A percentile compares a stretch with the other conserved stretches of the same genome.
Evolutionary conservation across 2,797 vertebrate genomes (phyloP).

Genomic region (Pantherophis alleghaniensis): DNA sequence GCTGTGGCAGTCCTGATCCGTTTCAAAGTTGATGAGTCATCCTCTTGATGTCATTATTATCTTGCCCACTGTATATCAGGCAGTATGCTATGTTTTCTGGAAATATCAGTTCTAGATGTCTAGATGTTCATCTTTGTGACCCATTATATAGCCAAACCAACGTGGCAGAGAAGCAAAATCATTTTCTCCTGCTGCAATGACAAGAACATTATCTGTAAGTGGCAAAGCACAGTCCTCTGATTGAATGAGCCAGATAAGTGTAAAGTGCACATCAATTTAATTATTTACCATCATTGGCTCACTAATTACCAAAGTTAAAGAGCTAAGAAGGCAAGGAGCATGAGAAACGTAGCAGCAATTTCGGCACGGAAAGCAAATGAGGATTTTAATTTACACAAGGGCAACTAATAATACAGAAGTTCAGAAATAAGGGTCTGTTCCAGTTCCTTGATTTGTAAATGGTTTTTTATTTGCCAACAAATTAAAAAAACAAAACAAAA

Average conservation of each 20-base stretch:
- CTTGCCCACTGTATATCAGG: not conserved
- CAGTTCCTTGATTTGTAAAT: constrained; percentile 30
- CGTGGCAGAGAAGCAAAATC: constrained; percentile 50
- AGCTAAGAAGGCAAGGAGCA: constrained; percentile 30
- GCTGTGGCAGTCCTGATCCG: too few species aligned
- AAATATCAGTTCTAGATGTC: constrained; percentile 56
- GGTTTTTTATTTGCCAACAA: constrained; percentile 3
- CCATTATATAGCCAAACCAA: constrained; percentile 51
- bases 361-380: constrained; percentile 21
- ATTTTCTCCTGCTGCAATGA: constrained; percentile 37
- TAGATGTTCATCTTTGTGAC: constrained; percentile 61
- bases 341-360: constrained; percentile 24
- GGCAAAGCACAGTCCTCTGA: constrained; percentile 49
- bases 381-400: not conserved
- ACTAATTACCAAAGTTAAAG: constrained; percentile 62
- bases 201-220: constrained; percentile 58
- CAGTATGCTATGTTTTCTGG: constrained; percentile 44
- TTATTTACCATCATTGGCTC: constrained; percentile 42
- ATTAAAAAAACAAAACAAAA: not conserved
- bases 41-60: not conserved
- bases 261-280: constrained; percentile 42
- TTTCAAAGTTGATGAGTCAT: not conserved
- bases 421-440: constrained; percentile 8
- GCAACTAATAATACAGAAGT: constrained; percentile 20
- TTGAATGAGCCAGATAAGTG: constrained; percentile 50